Evolutionary conservation across 2,888 invertebrate species (phyloP), one percentile per base, ranked within the genome.

Genomic region (Sminthurinus aureus): DNA sequence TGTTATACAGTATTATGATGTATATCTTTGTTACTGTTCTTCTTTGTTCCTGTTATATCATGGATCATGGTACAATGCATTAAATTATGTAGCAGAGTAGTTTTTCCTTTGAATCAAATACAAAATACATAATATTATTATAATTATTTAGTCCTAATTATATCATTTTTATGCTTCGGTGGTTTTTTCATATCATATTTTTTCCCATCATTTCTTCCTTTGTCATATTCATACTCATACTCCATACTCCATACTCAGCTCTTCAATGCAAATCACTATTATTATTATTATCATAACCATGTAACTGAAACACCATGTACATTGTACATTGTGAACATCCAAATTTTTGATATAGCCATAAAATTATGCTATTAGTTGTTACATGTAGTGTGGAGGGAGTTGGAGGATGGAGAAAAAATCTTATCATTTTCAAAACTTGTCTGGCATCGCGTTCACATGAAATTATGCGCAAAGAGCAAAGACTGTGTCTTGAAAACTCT

Each of bases 331-430:
- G n/a, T 38, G 38, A 4, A 38, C 81, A 13, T 12, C 12, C n/a
- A 11, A 67, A 51, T 22, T 26, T 73, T 73, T 83, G 83, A 83
- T 83, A 83, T 73, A 83, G 83, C 51, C 83, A 83, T 83, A 83
- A 83, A 83, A 83, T 83, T 83, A 82, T 66, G 82, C 51, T 75
- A 67, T 75, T 82, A 76, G 82, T 67, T 74, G 26, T 20, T 52
- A 26, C 74, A 64, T 20, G 38, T 38, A 38, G 66, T 38, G 38
- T 22, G 76, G 50, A 76, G 76, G 22, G 52, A 76, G 20, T 20
- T 51, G n/a, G 52, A 74, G 13, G 18, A 13, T 6, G 24, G 22
- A 38, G 64, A 51, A n/a, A 75, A 75, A 75, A 75, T 50, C 15
- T 58, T 58, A 58, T 58, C 13, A 58, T 58, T 58, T 58, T 58